Evolutionary conservation across 2,888 invertebrate genomes (phyloP), one percentile per base, ranked within the genome.

Genomic region (Rotaria socialis): DNA sequence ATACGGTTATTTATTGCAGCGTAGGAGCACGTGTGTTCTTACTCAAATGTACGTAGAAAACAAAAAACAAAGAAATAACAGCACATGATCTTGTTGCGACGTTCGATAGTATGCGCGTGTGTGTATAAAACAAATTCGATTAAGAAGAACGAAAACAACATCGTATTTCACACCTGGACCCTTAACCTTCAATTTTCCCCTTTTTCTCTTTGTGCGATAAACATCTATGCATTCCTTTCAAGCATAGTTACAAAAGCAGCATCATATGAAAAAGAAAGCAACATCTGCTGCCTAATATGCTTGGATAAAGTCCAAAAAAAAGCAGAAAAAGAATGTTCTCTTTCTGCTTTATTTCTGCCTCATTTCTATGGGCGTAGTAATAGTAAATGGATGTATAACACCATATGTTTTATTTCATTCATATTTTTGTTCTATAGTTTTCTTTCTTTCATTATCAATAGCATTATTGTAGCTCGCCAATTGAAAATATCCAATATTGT

Each of bases 1-100:
- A 27, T 8, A 22, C 22, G 55, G 22, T 55, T 55, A 55, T 55
- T 22, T 55, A 55, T 55, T 22, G 22, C 19, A 4, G 5, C 22
- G 19, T 55, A 55, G 2, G 10, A 55, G 22, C 55, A 55, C 55
- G 55, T 22, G 55, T 22, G 14, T 50, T 55, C 22, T 19, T 55
- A 55, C 22, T 35, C 35, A 67, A 35, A 67, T 19, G 19, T 19
- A 35, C 67, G 14, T 5, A 35, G 35, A 19, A 41, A 67, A 27
- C 35, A 67, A 67, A 67, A 67, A 8, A 2, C n/a, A 60, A 35
- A 67, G 67, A 27, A 67, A 67, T 41, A 67, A 41, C 67, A 35
- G 19, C 67, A 67, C 67, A 67, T 67, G 67, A 67, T 67, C 67
- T 67, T 67, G 67, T 67, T 67, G 27, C 67, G 67, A 16, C 35